A percentile compares a stretch with the other conserved stretches of the same genome.
phyloP scores from a whole-genome alignment of 2,888 invertebrate species.

The Dermolepida albohirtum region DNA sequence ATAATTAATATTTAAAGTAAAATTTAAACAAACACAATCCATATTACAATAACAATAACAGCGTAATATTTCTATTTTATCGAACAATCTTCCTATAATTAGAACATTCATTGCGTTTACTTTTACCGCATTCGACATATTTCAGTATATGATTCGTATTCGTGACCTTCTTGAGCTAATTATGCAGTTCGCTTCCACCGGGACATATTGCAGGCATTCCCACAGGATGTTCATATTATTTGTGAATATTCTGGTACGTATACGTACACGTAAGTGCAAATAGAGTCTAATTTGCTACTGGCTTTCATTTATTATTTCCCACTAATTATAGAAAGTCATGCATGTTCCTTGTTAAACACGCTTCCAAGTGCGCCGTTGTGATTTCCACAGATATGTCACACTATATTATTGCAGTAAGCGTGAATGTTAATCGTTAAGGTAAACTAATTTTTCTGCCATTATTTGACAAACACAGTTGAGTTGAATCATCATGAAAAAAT shows the following conservation, averaged over 20 bases:
- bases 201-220: conserved; percentile 31
- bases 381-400: conserved; percentile 4
- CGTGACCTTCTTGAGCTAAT: conserved; percentile 33
- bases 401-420: no score
- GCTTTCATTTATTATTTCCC: conserved; percentile 34
- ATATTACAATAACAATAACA: conserved; percentile 30
- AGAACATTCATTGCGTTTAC: conserved; percentile 23
- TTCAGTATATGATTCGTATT: conserved; percentile 31
- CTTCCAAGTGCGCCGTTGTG: conserved; percentile 5
- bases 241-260: conserved; percentile 25
- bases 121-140: conserved; percentile 22
- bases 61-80: conserved; percentile 15
- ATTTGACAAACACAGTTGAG: no score
- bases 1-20: no score
- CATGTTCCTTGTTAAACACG: conserved; percentile 30
- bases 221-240: conserved; percentile 35
- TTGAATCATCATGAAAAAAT: no score
- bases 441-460: no score
- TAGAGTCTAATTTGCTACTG: conserved; percentile 22
- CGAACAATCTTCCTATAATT: conserved; percentile 24
- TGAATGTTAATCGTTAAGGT: no score
- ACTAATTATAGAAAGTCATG: conserved; percentile 33
- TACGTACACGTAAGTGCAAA: conserved; percentile 8
- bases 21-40: neutral
- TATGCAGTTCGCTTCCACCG: conserved; percentile 18